Percentiles rank a stretch among this genome's conserved stretches.
phyloP scores from a whole-genome alignment of 2,888 invertebrate genomes.

The Baccha elongata region DNA sequence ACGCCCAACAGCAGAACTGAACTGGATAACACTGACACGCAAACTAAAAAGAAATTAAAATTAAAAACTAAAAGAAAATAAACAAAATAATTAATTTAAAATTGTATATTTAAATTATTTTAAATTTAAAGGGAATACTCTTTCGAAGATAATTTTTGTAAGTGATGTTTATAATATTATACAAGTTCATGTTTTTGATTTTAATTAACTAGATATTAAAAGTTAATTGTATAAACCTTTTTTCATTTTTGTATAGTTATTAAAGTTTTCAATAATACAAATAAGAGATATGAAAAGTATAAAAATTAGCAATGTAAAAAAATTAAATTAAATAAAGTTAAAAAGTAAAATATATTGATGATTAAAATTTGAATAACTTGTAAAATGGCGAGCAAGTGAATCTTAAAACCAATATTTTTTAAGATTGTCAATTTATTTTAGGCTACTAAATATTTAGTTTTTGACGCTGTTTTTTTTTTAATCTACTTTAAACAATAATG shows the following conservation, averaged over 20 bases:
- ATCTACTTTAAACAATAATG: not conserved
- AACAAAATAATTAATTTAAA: slow-evolving; percentile 26
- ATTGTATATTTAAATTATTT: slow-evolving; percentile 42
- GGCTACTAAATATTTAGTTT: too few species aligned
- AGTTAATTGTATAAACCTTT: slow-evolving; percentile 4
- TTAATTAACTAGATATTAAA: not conserved
- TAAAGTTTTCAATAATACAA: not conserved
- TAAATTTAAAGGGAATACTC: slow-evolving; percentile 34
- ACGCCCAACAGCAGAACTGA: not conserved
- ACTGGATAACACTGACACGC: not conserved
- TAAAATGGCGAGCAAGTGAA: slow-evolving; percentile 29
- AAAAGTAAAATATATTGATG: slow-evolving; percentile 2
- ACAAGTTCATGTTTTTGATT: slow-evolving; percentile 20
- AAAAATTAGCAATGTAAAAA: not conserved
- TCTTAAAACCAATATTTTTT: slow-evolving; percentile 29
- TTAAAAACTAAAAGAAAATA: not conserved
- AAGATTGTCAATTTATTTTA: slow-evolving; percentile 36
- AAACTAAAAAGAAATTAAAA: not conserved
- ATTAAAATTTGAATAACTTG: slow-evolving; percentile 4
- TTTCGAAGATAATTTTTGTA: slow-evolving; percentile 25
- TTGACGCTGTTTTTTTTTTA: too few species aligned
- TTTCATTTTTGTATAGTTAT: not conserved
- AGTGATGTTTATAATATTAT: slow-evolving; percentile 38
- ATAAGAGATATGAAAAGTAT: not conserved
- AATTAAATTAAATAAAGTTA: slow-evolving; percentile 19